These are phyloP conservation scores for Latrodectus geometricus DNA, from an alignment of 1,140 invertebrate genomes.

Conservation along the genomic window DNA sequence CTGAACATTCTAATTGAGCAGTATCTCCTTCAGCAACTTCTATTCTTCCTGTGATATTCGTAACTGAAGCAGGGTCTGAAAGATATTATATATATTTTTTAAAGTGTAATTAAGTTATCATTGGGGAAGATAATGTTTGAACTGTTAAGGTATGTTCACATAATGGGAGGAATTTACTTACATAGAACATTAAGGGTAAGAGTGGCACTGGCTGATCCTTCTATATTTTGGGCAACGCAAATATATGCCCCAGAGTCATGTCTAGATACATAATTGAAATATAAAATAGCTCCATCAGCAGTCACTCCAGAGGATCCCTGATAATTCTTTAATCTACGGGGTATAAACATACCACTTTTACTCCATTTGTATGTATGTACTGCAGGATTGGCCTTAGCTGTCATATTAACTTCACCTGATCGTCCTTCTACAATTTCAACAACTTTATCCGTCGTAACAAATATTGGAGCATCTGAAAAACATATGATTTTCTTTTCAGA, in stretches of 20 bases:
- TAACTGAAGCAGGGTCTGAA: conserved; percentile 59
- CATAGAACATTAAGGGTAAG: conserved; percentile 62
- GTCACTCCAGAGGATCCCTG: conserved; percentile 72
- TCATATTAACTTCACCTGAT: conserved; percentile 81
- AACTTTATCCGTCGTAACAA: conserved; percentile 67
- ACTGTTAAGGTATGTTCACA: too few relatives aligned
- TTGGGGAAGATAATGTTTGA: too few relatives aligned
- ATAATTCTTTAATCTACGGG: conserved; percentile 14
- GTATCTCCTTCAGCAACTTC: conserved; percentile 75
- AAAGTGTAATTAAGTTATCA: too few relatives aligned
- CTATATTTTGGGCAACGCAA: conserved; percentile 87
- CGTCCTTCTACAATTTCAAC: conserved; percentile 84
- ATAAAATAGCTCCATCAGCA: conserved; percentile 69
- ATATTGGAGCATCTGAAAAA: conserved; percentile 72
- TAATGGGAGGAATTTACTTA: conserved; percentile 49
- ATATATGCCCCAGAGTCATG: conserved; percentile 90
- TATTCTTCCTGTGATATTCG: conserved; percentile 78
- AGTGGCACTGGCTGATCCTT: conserved; percentile 61
- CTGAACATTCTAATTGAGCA: conserved; percentile 55
- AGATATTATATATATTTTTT: neutral
- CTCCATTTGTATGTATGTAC: conserved; percentile 87
- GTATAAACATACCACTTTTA: conserved; percentile 63
- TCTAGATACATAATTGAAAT: conserved; percentile 74
- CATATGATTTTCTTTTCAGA: neutral
- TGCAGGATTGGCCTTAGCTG: conserved; percentile 85